These are phyloP conservation scores for Patella vulgata DNA, from an alignment of 1,140 invertebrate species.

Conservation along the genomic window DNA sequence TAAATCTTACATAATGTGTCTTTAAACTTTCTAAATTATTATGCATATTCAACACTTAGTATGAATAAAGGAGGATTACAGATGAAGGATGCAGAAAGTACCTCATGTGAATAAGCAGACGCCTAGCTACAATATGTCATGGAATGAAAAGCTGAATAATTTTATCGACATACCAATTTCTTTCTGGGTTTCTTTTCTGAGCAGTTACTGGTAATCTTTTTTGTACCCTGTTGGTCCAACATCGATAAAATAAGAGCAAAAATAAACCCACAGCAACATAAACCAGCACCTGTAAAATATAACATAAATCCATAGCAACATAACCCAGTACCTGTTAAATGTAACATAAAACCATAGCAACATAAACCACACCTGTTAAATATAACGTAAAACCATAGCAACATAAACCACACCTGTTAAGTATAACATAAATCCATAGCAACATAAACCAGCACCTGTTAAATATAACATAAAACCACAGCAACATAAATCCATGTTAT, in stretches of 20 bases:
- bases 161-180: constrained; percentile 42
- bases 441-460: neutral
- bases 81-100: too few relatives aligned
- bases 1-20: too few relatives aligned
- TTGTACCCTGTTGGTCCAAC: constrained; percentile 63
- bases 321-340: neutral
- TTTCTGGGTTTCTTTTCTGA: constrained; percentile 58
- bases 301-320: neutral
- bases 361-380: neutral
- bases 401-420: neutral
- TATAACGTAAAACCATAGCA: neutral
- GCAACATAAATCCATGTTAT: too few relatives aligned
- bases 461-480: neutral
- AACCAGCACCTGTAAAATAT: constrained; percentile 57
- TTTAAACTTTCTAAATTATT: too few relatives aligned
- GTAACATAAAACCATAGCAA: neutral
- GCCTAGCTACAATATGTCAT: too few relatives aligned
- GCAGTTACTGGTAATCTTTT: constrained; percentile 55
- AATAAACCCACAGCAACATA: constrained; percentile 66
- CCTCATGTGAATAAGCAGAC: too few relatives aligned
- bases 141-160: constrained; percentile 1
- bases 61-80: too few relatives aligned
- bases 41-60: too few relatives aligned
- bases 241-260: constrained; percentile 64
- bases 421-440: neutral